These are phyloP conservation scores for Siniperca knerii DNA, from an alignment of 2,113 vertebrate genomes.

Conservation along the genomic window DNA sequence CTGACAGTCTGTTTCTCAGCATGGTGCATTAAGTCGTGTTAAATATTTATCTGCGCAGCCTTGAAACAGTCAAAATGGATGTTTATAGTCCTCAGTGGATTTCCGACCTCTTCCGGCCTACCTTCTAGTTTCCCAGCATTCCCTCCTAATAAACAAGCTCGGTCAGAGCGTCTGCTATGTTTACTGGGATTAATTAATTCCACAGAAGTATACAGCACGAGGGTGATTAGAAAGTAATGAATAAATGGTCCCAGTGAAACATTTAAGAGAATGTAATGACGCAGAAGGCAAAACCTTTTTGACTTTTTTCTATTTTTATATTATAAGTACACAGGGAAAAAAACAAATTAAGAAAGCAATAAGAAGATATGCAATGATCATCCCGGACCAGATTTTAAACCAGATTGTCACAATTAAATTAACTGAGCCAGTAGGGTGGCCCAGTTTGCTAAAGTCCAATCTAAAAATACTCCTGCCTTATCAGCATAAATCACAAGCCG, in stretches of 20 bases:
- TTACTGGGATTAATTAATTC: conserved; percentile 36
- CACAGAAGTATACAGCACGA: neutral
- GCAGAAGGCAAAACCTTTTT: neutral
- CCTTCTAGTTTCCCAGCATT: conserved; percentile 26
- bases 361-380: neutral
- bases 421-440: neutral
- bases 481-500: conserved; percentile 2
- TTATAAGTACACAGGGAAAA: no score
- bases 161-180: conserved; percentile 20
- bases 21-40: conserved; percentile 51
- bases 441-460: neutral
- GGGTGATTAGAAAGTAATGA: neutral
- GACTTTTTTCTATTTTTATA: no score
- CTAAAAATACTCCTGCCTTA: neutral
- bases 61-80: conserved; percentile 44
- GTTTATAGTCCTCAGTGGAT: conserved; percentile 42
- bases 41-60: conserved; percentile 59
- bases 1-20: conserved; percentile 51
- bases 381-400: neutral
- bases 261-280: neutral
- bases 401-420: neutral
- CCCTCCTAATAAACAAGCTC: conserved; percentile 26
- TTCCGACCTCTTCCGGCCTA: conserved; percentile 28
- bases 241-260: conserved; percentile 17
- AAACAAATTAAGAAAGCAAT: neutral